These are phyloP conservation scores for Athalia rosae DNA, from an alignment of 2,888 invertebrate genomes.

Conservation along the genomic window DNA sequence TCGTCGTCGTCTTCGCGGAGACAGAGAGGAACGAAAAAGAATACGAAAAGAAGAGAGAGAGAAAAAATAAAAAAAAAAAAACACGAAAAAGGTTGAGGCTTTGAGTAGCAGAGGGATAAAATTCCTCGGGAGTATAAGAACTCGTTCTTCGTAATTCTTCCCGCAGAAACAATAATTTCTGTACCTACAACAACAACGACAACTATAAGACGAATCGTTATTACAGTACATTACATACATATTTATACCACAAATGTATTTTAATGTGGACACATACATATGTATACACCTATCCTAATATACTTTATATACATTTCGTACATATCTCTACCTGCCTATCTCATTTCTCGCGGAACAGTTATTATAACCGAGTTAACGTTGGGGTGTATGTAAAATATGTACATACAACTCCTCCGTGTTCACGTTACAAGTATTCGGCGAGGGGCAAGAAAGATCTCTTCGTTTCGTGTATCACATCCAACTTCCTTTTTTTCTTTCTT, in stretches of 20 bases:
- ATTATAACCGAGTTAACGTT: conserved; percentile 66
- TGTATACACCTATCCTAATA: too few relatives aligned
- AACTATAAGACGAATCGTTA: conserved; percentile 47
- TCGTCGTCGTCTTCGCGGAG: not conserved
- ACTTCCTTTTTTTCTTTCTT: not conserved
- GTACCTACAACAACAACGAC: conserved; percentile 62
- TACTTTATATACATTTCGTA: not conserved
- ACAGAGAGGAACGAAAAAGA: not conserved
- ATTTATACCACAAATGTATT: too few relatives aligned
- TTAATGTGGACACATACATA: too few relatives aligned
- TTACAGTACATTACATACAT: conserved; percentile 23
- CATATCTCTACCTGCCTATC: conserved; percentile 20
- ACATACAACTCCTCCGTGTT: not conserved
- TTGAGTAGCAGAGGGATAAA: conserved; percentile 28
- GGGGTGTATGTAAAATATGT: not conserved
- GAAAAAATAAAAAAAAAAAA: not conserved
- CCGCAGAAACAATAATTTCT: conserved; percentile 65
- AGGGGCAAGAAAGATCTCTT: not conserved
- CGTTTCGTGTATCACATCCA: not conserved
- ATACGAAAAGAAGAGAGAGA: not conserved
- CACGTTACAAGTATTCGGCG: conserved; percentile 23
- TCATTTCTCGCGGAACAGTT: conserved; percentile 53
- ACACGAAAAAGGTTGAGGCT: conserved; percentile 37
- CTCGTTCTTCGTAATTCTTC: conserved; percentile 49
- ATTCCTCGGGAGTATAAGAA: too few relatives aligned